Base-by-base conservation (phyloP, 2,888 invertebrate genomes). In the Hipparchia sbordonii region DNA sequence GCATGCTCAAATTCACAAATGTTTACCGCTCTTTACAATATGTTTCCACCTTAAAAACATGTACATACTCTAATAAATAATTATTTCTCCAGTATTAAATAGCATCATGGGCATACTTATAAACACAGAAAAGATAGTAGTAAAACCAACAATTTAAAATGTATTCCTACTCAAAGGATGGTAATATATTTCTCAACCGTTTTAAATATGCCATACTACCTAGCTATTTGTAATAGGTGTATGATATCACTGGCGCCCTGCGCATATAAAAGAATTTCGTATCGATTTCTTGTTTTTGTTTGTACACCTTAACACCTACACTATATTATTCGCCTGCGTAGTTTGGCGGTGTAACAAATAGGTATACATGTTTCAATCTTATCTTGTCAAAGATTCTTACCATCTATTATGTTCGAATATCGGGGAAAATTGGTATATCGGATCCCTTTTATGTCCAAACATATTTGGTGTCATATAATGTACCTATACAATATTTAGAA, bases 341-440 rank as follows among this genome's bases (percentile, higher is more conserved):
- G 46, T 65, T 65, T 67, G 52, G 61, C 33, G 60, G 59, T 56
- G 48, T 68, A 73, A 74, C 33, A 56, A 66, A 48, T 48, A 57
- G 6, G 13, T 9, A 23, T 39, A 39, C 39, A 57, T 6, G 56
- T 57, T 67, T 45, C 73, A 70, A 70, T 70, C 23, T 70, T 9
- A 52, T 6, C 54, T 48, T 68, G 68, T 69, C 66, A 71, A 61
- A 68, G 57, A 67, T 63, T 62, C 70, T 73, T 59, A 62, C 57
- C 63, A 33, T 54, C 70, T 46, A 67, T 62, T 62, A 61, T 46
- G 48, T 67, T 71, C 48, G 65, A 61, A 51, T 66, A 54, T 71
- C 54, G 13, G 6, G 52, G 67, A 13, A 61, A 71, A 65, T 52
- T 9, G 52, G 33, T 33, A 52, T 23, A 23, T 48, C 13, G 6